These are phyloP conservation scores for Tautogolabrus adspersus DNA, from an alignment of 2,113 vertebrate genomes.

Conservation along the genomic window DNA sequence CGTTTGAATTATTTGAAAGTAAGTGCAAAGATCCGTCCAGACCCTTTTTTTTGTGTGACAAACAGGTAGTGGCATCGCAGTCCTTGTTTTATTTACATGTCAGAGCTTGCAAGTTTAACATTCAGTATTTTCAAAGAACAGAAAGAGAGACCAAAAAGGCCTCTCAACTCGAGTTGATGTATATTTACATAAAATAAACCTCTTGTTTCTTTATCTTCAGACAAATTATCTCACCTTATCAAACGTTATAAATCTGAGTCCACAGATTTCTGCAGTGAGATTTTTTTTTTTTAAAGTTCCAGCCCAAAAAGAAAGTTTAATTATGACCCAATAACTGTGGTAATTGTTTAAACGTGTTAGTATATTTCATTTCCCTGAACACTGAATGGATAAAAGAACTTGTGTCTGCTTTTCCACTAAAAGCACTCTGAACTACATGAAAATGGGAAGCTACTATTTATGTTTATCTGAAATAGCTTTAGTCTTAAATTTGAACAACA, in stretches of 20 bases:
- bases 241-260: not conserved
- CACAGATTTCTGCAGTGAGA: slow-evolving; percentile 11
- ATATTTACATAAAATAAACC: slow-evolving; percentile 31
- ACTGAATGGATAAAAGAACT: slow-evolving; percentile 30
- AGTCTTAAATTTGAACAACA: slow-evolving; percentile 33
- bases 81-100: slow-evolving; percentile 62
- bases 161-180: slow-evolving; percentile 25
- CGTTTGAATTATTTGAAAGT: slow-evolving; percentile 30
- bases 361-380: slow-evolving; percentile 37
- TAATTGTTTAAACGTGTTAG: slow-evolving; percentile 10
- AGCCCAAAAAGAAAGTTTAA: slow-evolving; percentile 10
- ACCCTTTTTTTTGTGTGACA: slow-evolving; percentile 20
- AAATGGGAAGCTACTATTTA: slow-evolving; percentile 25
- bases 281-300: not conserved
- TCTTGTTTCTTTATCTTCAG: not conserved
- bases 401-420: slow-evolving; percentile 8
- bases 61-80: slow-evolving; percentile 57
- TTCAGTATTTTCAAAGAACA: slow-evolving; percentile 49
- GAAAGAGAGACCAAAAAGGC: slow-evolving; percentile 29
- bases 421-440: not conserved
- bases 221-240: not conserved
- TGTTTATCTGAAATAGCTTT: slow-evolving; percentile 21
- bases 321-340: not conserved
- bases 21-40: slow-evolving; percentile 64
- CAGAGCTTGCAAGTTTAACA: slow-evolving; percentile 47